Base-by-base conservation (phyloP, 2,113 vertebrate species). In the Bos javanicus region DNA sequence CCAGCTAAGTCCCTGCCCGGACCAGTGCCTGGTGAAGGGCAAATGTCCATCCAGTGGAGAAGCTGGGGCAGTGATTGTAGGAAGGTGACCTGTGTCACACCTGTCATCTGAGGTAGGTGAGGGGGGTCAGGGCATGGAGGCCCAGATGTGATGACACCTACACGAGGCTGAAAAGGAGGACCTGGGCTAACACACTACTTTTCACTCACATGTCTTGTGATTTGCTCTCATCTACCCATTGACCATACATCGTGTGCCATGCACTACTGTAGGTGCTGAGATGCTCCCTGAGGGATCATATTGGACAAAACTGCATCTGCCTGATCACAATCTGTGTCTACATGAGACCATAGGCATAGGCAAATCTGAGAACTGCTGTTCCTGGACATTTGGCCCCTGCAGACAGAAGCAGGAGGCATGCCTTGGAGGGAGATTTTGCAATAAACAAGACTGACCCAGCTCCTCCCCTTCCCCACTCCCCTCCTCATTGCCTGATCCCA, bases 31-130 rank as follows among this genome's bases (percentile, higher is more conserved):
- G 46, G 14, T 57, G 82, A 97, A 97, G 86, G 96, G 95, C 50
- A 26, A 97, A 60, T 98, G 98, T 56, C 0, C 0, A 96, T 25
- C 54, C 30, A 7, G 26, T 57, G 33, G 88, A 97, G 98, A 80
- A 98, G 98, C 91, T 98, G 98, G 59, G 88, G 30, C 64, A 97
- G 97, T 8, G 97, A 97, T 28, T 98, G 97, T 7, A 97, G 98
- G 57, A 97, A 96, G 21, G 71, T 98, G 56, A 89, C 97, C 76
- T 98, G 97, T 5, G 33, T 86, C 95, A 97, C 95, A 23, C 97
- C 96, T 14, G 16, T 17, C 25, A 85, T 90, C 87, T 97, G 94
- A 98, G 93, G 97, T 98, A 83, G 33, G 95, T 2, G 46, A 16
- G 25, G 28, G 54, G 39, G 21, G 43, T 12, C 16, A 71, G 62